Conservation (phyloP, 2,797 vertebrate species). For the Platyrinchus mystaceus region DNA sequence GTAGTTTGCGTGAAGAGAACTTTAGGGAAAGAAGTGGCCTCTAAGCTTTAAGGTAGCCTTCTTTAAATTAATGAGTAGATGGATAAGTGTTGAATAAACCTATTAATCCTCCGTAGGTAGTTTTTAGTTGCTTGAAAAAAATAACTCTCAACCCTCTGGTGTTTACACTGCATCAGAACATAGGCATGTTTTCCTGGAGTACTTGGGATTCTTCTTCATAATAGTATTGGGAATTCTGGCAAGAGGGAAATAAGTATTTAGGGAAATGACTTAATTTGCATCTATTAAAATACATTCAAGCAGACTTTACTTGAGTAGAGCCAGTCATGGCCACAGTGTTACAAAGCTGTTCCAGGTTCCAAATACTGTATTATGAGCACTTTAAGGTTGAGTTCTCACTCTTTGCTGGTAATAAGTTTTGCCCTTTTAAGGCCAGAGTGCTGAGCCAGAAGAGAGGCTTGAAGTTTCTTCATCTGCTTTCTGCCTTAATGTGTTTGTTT, state of each 20-base stretch:
- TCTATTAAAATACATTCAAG: not conserved
- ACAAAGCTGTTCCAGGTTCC: slow-evolving; percentile 1
- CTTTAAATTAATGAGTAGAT: slow-evolving; percentile 44
- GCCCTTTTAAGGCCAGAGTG: not conserved
- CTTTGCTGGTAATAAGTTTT: not conserved
- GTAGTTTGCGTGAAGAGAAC: slow-evolving; percentile 21
- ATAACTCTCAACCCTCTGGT: slow-evolving; percentile 11
- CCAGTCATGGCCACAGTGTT: not conserved
- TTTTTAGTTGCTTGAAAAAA: slow-evolving; percentile 64
- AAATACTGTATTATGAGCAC: slow-evolving; percentile 44
- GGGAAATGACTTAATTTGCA: not conserved
- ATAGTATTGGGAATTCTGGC: not conserved
- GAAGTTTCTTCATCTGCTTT: slow-evolving; percentile 36
- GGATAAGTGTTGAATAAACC: slow-evolving; percentile 32
- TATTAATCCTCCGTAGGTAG: slow-evolving; percentile 53
- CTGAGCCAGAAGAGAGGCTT: not conserved
- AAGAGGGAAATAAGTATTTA: slow-evolving; percentile 1
- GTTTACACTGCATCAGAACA: slow-evolving; percentile 50
- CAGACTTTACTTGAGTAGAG: not conserved
- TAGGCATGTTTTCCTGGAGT: slow-evolving; percentile 38
- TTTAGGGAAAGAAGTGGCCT: slow-evolving; percentile 44
- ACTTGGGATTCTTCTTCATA: slow-evolving; percentile 19
- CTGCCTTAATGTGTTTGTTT: slow-evolving; percentile 46
- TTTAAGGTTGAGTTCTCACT: slow-evolving; percentile 53
- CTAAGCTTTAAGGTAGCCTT: slow-evolving; percentile 58